phyloP scores from a whole-genome alignment of 2,797 vertebrate genomes.

The Pseudomugil gertrudae region DNA sequence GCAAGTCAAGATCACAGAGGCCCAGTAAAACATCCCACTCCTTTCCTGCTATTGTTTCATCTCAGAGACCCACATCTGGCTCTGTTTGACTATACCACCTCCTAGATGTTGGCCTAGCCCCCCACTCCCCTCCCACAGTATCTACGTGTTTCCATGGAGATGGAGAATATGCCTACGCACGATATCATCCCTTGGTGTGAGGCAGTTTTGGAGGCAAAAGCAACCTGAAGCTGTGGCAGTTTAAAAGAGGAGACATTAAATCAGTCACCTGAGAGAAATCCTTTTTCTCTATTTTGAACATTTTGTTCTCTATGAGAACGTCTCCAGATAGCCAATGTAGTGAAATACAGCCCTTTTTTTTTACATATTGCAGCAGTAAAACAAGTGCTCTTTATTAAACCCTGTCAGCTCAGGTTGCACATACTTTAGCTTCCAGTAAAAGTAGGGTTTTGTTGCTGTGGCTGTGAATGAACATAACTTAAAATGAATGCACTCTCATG shows the following conservation, averaged over 20 bases:
- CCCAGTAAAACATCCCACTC: slow-evolving; percentile 59
- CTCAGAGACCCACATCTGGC: slow-evolving; percentile 59
- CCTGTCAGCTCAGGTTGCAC: too few relatives aligned
- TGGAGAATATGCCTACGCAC: slow-evolving; percentile 57
- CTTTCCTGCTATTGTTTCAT: slow-evolving; percentile 82
- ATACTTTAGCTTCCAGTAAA: too few relatives aligned
- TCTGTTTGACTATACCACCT: slow-evolving; percentile 21
- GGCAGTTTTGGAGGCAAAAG: slow-evolving; percentile 35
- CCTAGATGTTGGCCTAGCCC: slow-evolving; percentile 41
- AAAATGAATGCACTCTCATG: neutral
- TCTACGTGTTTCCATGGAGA: slow-evolving; percentile 75
- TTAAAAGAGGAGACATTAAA: neutral
- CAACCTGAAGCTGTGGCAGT: slow-evolving; percentile 20
- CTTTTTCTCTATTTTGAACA: neutral
- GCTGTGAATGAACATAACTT: neutral
- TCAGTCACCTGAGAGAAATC: neutral
- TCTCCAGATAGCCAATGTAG: too few relatives aligned
- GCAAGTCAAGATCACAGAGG: slow-evolving; percentile 43
- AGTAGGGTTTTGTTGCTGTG: too few relatives aligned
- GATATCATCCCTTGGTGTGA: slow-evolving; percentile 56
- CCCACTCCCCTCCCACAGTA: slow-evolving; percentile 41
- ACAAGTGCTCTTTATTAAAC: too few relatives aligned
- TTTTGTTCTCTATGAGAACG: neutral
- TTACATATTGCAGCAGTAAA: neutral
- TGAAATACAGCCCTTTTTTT: neutral